Percentiles rank a stretch among this genome's conserved stretches.
Conservation (phyloP, 2,888 invertebrate genomes). For the Cerceris rybyensis region DNA sequence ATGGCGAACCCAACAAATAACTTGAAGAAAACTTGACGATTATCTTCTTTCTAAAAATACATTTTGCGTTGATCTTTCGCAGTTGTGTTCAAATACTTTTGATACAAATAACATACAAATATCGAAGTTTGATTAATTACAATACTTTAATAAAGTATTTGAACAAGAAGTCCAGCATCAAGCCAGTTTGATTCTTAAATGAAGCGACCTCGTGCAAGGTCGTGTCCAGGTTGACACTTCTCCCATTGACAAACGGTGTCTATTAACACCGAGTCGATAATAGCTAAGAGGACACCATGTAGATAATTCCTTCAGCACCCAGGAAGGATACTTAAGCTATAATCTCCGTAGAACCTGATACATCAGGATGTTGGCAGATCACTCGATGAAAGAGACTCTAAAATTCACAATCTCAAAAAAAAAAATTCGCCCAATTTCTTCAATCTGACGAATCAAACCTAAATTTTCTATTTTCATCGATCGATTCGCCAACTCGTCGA, state of each 20-base stretch:
- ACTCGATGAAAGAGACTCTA: constrained; percentile 6
- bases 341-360: constrained; percentile 4
- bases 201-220: constrained; percentile 38
- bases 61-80: not conserved
- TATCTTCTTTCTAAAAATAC: constrained; percentile 14
- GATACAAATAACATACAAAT: too few relatives aligned
- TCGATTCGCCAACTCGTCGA: constrained; percentile 3
- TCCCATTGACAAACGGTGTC: constrained; percentile 41
- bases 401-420: not conserved
- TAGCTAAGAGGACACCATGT: constrained; percentile 12
- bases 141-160: not conserved
- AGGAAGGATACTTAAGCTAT: constrained; percentile 1
- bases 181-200: constrained; percentile 12
- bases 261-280: constrained; percentile 32
- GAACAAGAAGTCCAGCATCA: constrained; percentile 7
- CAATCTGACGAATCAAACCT: not conserved
- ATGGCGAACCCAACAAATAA: too few relatives aligned
- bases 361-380: constrained; percentile 4
- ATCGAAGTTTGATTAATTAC: too few relatives aligned
- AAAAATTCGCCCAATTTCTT: not conserved
- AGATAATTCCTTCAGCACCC: constrained; percentile 16
- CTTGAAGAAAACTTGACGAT: not conserved
- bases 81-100: constrained; percentile 15
- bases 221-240: constrained; percentile 15
- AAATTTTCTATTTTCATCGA: not conserved